phyloP scores from a whole-genome alignment of 2,113 vertebrate species.

The Globicephala melas region DNA sequence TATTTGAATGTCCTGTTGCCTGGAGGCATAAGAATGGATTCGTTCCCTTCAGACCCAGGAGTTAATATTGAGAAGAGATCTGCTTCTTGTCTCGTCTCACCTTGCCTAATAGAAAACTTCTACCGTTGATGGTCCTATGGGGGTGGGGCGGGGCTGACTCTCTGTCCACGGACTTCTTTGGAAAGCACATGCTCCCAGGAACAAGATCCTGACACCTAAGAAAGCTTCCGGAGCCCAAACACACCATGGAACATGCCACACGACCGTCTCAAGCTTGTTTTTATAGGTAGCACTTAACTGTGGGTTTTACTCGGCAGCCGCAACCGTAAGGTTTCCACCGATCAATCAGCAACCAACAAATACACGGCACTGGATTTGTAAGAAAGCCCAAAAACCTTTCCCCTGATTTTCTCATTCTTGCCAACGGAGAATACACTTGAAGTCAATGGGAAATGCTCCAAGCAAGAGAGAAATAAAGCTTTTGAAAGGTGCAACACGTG shows the following conservation, averaged over 20 bases:
- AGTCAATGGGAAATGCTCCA: conserved; percentile 46
- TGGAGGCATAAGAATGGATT: conserved; percentile 15
- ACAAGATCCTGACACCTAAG: neutral
- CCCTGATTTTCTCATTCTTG: conserved; percentile 1
- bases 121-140: neutral
- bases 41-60: conserved; percentile 23
- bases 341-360: neutral
- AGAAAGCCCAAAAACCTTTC: neutral
- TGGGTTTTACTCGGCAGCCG: neutral
- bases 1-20: neutral
- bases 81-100: conserved; percentile 42
- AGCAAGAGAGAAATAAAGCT: conserved; percentile 35
- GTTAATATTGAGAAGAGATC: conserved; percentile 4
- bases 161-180: neutral
- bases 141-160: neutral
- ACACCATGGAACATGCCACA: accelerated
- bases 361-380: neutral
- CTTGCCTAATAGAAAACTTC: conserved; percentile 12
- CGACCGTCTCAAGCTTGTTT: neutral
- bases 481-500: conserved; percentile 45
- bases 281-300: neutral
- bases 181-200: neutral
- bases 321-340: neutral
- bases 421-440: conserved; percentile 36
- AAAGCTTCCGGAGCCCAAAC: neutral